Conservation (phyloP, 1,140 invertebrate genomes). For the Belonocnema kinseyi region DNA sequence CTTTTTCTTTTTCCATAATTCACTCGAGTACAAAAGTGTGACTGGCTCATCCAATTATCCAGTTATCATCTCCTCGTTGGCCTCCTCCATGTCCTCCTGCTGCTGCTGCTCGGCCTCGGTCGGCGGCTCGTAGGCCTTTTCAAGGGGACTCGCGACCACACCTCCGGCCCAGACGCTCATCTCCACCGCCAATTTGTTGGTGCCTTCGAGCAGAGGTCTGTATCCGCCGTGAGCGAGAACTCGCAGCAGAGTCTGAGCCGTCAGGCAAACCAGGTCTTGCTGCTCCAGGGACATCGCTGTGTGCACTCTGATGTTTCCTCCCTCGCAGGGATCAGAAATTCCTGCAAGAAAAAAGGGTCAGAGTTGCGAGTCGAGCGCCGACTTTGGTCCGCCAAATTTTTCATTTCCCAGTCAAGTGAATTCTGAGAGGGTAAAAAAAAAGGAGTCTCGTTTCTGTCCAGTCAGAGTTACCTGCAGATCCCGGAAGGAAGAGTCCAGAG, state of each 20-base stretch:
- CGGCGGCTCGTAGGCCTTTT: constrained; percentile 90
- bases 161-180: constrained; percentile 94
- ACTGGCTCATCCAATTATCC: constrained; percentile 64
- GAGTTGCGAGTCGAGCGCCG: not conserved
- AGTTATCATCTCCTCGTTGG: constrained; percentile 78
- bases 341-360: constrained; percentile 65
- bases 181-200: constrained; percentile 82
- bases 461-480: constrained; percentile 88
- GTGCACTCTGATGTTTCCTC: constrained; percentile 91
- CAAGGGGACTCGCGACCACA: constrained; percentile 93
- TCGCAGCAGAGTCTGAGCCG: constrained; percentile 90
- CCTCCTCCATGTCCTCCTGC: constrained; percentile 76
- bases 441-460: too few relatives aligned
- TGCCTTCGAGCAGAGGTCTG: constrained; percentile 89
- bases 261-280: constrained; percentile 94
- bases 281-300: constrained; percentile 95
- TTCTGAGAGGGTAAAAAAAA: too few relatives aligned
- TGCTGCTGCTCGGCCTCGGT: constrained; percentile 78
- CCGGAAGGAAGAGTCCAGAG: constrained; percentile 96
- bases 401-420: too few relatives aligned
- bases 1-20: not conserved
- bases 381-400: too few relatives aligned
- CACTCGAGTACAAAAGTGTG: constrained; percentile 1
- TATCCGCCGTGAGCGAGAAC: constrained; percentile 94
- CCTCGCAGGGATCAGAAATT: constrained; percentile 95